A percentile compares a stretch with the other conserved stretches of the same genome.
These are phyloP conservation scores for Chrysomallon squamiferum DNA, from an alignment of 1,140 invertebrate species.

Conservation along the genomic window DNA sequence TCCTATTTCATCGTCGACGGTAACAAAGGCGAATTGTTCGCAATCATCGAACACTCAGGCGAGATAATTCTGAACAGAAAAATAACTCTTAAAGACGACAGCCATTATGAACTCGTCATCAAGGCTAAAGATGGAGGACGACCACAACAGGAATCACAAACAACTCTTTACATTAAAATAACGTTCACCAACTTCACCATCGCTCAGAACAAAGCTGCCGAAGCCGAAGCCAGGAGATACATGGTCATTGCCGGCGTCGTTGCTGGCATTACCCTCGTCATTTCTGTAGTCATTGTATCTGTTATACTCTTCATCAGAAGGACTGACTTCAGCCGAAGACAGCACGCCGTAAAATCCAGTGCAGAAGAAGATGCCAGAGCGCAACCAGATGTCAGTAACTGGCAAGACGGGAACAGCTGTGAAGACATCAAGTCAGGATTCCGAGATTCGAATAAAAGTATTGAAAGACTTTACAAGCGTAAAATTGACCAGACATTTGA, in stretches of 20 bases:
- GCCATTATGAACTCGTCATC: constrained; percentile 31
- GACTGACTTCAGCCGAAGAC: constrained; percentile 19
- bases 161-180: constrained; percentile 34
- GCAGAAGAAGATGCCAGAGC: constrained; percentile 26
- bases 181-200: constrained; percentile 40
- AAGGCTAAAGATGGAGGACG: constrained; percentile 40
- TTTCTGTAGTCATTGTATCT: constrained; percentile 40
- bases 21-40: constrained; percentile 78
- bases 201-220: constrained; percentile 8
- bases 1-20: constrained; percentile 84
- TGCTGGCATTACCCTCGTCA: constrained; percentile 38
- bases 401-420: constrained; percentile 17
- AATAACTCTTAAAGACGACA: constrained; percentile 23
- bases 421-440: constrained; percentile 7
- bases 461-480: background rate
- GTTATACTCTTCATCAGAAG: constrained; percentile 43
- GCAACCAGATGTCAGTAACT: constrained; percentile 17
- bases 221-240: constrained; percentile 31
- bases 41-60: constrained; percentile 33
- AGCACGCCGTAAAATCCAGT: constrained; percentile 20
- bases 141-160: constrained; percentile 21
- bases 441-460: background rate
- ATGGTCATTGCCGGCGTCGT: constrained; percentile 48
- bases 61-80: constrained; percentile 30
- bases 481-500: background rate